phyloP scores from a whole-genome alignment of 2,888 invertebrate genomes.

The Caenorhabditis drosophilae region DNA sequence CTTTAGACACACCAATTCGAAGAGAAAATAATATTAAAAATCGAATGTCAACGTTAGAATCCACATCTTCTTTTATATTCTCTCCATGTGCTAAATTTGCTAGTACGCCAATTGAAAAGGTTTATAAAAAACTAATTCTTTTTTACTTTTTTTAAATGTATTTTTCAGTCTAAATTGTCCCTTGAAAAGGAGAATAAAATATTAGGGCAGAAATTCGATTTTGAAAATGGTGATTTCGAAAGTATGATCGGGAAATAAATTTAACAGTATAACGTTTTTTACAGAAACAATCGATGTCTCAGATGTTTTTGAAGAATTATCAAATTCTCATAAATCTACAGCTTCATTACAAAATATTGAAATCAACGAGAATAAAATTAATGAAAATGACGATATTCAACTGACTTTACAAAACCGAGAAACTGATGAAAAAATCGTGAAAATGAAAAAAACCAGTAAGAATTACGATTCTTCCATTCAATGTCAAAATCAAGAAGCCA shows the following conservation, averaged over 20 bases:
- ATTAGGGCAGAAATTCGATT: background rate
- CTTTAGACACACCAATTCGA: conserved; percentile 14
- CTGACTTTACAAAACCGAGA: too few species aligned
- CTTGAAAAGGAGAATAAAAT: too few species aligned
- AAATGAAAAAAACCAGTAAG: background rate
- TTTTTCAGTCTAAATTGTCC: too few species aligned
- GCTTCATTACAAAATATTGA: too few species aligned
- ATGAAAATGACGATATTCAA: too few species aligned
- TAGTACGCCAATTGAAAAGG: conserved; percentile 20
- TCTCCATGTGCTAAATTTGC: background rate
- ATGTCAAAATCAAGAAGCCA: background rate
- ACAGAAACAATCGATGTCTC: background rate
- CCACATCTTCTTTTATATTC: background rate
- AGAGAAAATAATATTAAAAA: background rate
- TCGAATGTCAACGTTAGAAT: background rate
- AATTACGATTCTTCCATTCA: background rate
- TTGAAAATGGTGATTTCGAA: background rate
- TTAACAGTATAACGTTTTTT: background rate
- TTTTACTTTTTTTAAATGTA: too few species aligned
- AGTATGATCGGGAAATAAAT: background rate
- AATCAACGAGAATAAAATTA: too few species aligned
- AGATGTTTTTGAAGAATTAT: background rate
- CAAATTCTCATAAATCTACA: too few species aligned
- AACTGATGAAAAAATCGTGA: too few species aligned
- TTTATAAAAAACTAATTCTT: background rate